phyloP scores from a whole-genome alignment of 1,140 invertebrate genomes.

The Episyrphus balteatus region DNA sequence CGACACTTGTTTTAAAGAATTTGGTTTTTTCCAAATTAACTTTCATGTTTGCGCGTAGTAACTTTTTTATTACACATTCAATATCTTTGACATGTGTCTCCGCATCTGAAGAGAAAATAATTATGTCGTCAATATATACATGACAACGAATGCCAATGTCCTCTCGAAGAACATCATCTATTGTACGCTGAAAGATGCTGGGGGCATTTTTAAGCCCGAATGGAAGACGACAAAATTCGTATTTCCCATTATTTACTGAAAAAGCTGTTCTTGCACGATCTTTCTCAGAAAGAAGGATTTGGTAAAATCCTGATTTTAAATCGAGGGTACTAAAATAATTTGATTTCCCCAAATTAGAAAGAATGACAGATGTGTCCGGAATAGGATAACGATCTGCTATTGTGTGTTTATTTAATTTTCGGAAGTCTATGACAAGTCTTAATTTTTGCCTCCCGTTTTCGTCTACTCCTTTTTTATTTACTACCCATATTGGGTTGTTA shows the following conservation, averaged over 20 bases:
- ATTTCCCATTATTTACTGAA: background rate
- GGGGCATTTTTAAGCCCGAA: background rate
- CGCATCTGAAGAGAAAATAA: constrained; percentile 13
- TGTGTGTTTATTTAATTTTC: constrained; percentile 3
- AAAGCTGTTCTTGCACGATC: constrained; percentile 9
- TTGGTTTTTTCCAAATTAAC: constrained; percentile 21
- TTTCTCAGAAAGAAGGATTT: constrained; percentile 30
- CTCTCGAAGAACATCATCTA: background rate
- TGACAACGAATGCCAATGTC: constrained; percentile 7
- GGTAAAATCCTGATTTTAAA: constrained; percentile 16
- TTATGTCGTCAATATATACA: constrained; percentile 32
- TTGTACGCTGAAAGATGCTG: constrained; percentile 1
- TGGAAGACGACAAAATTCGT: background rate
- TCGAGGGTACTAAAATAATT: background rate
- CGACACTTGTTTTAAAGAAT: constrained; percentile 17
- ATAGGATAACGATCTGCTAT: no score
- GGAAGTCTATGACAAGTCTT: constrained; percentile 1
- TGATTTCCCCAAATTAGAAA: no score
- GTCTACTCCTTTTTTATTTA: constrained; percentile 2
- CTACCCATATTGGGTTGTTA: constrained; percentile 1
- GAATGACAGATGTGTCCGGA: no score
- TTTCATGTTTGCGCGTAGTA: constrained; percentile 17
- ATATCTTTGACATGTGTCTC: constrained; percentile 17
- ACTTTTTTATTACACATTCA: constrained; percentile 12
- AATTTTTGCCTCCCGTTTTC: background rate